Conservation (phyloP, 1,140 invertebrate genomes). For the Melitaea cinxia region DNA sequence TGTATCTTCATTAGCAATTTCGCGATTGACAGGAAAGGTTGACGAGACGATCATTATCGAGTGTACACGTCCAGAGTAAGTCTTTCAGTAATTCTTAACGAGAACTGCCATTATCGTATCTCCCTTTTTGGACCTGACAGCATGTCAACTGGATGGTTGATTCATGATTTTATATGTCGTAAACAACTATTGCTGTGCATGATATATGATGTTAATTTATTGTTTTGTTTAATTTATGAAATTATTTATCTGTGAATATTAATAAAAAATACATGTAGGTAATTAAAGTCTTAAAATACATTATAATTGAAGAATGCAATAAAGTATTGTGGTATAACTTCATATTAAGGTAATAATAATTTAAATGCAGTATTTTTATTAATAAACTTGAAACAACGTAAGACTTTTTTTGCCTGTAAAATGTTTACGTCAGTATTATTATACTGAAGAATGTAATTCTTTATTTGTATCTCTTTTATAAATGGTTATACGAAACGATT, state of each 20-base stretch:
- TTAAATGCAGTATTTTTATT: no score
- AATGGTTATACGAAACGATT: no score
- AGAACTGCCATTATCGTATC: conserved; percentile 50
- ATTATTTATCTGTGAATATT: background rate
- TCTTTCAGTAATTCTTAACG: conserved; percentile 58
- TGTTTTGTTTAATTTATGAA: background rate
- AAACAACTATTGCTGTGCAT: conserved; percentile 11
- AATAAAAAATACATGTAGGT: no score
- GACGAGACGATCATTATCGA: conserved; percentile 51
- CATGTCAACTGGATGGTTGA: conserved; percentile 43
- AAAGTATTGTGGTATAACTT: no score
- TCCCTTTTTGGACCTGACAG: conserved; percentile 51
- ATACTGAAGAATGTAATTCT: no score
- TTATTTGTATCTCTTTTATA: no score
- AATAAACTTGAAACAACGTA: no score
- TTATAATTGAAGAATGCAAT: no score
- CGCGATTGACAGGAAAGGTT: conserved; percentile 62
- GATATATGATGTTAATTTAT: conserved; percentile 4
- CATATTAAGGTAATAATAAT: no score
- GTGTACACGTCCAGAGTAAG: conserved; percentile 45
- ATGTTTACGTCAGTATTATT: no score
- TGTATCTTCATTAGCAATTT: conserved; percentile 51
- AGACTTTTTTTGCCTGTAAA: no score
- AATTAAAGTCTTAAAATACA: no score
- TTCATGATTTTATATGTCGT: conserved; percentile 31